Base-by-base conservation (phyloP, 2,888 invertebrate species). In the Orchestes rusci region DNA sequence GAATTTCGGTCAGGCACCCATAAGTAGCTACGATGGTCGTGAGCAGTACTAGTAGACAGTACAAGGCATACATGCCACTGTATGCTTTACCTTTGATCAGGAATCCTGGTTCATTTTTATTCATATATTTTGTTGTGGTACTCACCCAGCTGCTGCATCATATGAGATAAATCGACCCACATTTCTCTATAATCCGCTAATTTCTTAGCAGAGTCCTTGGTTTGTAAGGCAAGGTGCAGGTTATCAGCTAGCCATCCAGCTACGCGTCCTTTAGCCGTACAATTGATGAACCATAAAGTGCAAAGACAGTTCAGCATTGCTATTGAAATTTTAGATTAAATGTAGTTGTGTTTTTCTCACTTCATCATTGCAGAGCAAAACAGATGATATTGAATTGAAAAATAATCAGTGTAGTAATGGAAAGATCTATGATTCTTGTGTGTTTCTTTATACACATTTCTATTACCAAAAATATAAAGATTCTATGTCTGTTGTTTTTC, bases 31-130 rank as follows among this genome's bases (percentile, higher is more conserved):
- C 81, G 8, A 82, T 83, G 5, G 82, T 82, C 2, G 83, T 83
- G 57, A 84, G 76, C 61, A 83, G 76, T 41, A 84, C 80, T 2
- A 84, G 75, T 65, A 84, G 72, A 54, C 82, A 83, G 59, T 81
- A 83, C 62, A 84, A 80, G 7, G 81, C 81, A 53, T 84, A 84
- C 82, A 83, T 82, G 55, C 83, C 83, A 38, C 82, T 82, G 60
- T 84, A 84, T 0, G 83, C 83, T 34, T 78, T 69, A 68, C 81
- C 83, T 55, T 34, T 34, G 50, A 23, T 34, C n/a, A n/a, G n/a
- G n/a, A n/a, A n/a, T n/a, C n/a, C n/a, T n/a, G n/a, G n/a, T n/a
- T n/a, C n/a, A n/a, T n/a, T n/a, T n/a, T n/a, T n/a, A n/a, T n/a
- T n/a, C n/a, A n/a, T n/a, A n/a, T n/a, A n/a, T n/a, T n/a, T n/a